phyloP scores from a whole-genome alignment of 2,797 vertebrate genomes.

The Leucoraja ocellata region DNA sequence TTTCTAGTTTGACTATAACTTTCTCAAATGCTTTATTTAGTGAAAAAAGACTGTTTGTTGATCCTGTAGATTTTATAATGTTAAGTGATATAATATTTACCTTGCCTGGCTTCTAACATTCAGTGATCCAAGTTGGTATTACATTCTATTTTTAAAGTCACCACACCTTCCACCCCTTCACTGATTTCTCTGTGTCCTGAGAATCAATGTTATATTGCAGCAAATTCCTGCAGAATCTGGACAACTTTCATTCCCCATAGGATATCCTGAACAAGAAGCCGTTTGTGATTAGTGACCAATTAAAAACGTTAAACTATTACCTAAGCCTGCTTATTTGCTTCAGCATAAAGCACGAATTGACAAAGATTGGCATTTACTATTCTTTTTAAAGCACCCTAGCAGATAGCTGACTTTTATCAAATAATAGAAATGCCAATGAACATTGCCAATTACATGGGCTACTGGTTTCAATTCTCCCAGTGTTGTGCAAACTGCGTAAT shows the following conservation, averaged over 20 bases:
- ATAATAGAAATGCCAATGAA: conserved; percentile 11
- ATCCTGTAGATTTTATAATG: background rate
- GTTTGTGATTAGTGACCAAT: background rate
- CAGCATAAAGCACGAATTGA: background rate
- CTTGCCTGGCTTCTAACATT: background rate
- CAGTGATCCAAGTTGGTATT: background rate
- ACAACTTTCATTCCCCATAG: background rate
- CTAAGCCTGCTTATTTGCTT: conserved; percentile 8
- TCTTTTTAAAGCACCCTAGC: background rate
- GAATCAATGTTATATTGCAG: background rate
- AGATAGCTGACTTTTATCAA: background rate
- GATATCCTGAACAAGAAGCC: background rate
- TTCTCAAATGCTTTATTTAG: background rate
- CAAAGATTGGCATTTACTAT: background rate
- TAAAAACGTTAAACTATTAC: conserved; percentile 19
- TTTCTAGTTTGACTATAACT: background rate
- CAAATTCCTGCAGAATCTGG: background rate
- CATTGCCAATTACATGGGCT: background rate
- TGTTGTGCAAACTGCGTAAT: background rate
- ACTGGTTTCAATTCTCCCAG: background rate
- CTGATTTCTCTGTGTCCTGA: background rate
- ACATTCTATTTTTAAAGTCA: background rate
- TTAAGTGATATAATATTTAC: background rate
- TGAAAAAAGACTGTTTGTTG: background rate
- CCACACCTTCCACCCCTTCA: background rate